Evolutionary conservation across 2,113 vertebrate genomes (phyloP), one percentile per base, ranked within the genome.

Genomic region (Cacatua alba): DNA sequence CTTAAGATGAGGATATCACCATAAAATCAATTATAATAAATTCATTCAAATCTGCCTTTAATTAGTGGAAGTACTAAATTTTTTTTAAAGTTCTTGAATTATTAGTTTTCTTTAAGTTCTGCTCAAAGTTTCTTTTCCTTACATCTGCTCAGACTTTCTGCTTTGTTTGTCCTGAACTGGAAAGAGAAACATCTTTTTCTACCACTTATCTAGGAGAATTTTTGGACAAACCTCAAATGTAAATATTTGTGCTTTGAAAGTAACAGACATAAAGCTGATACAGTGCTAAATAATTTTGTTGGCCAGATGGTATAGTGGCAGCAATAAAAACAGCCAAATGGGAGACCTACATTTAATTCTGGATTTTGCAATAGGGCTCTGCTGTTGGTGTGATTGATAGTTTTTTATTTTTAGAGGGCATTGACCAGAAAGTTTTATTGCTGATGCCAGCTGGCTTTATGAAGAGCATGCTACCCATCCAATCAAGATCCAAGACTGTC

Each of bases 381-480:
- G 91, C 49, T 95, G 39, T 86, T 94, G 43, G 46, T 95, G 94
- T 94, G 69, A 82, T 69, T 92, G 94, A 92, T 95, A 75, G 49
- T 86, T 92, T 82, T 92, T 92, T 86, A 86, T 95, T 92, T 96
- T 95, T 91, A 93, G 94, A 97, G 79, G 88, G 44, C 93, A 95
- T 43, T 97, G 96, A 96, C 93, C 96, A 96, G 90, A 95, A 96
- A 96, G 41, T 62, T 71, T 85, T 92, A 76, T 84, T 79, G 43
- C 20, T 88, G 90, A 82, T 88, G 82, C 95, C 96, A 97, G 90
- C 86, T 97, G 97, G 94, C 85, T 86, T 93, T 77, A n/a, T 93
- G 79, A 90, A 93, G 51, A 82, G 24, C 25, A 13, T 71, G 68
- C 74, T 96, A 84, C 57, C 95, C 79, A n/a, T 88, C 69, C 88